These are phyloP conservation scores for Amia ocellicauda DNA, from an alignment of 2,113 vertebrate species.

Conservation along the genomic window DNA sequence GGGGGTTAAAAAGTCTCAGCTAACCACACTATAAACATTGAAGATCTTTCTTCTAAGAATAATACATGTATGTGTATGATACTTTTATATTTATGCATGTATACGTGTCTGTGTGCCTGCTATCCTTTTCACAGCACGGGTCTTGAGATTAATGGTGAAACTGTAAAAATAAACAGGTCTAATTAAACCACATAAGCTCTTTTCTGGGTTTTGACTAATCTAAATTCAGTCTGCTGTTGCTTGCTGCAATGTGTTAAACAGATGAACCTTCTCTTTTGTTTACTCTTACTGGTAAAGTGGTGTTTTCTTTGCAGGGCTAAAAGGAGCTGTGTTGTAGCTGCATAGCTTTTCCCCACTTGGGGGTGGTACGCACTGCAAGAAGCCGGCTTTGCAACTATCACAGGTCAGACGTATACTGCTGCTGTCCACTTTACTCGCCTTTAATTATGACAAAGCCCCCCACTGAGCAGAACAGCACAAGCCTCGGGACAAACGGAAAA, in stretches of 20 bases:
- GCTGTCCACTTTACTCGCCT: conserved; percentile 66
- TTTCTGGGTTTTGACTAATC: background rate
- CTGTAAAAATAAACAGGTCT: too few relatives aligned
- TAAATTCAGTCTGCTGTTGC: background rate
- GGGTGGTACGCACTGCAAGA: conserved; percentile 91
- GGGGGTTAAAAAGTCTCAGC: too few relatives aligned
- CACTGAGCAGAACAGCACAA: conserved; percentile 57
- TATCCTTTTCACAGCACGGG: too few relatives aligned
- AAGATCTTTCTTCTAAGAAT: too few relatives aligned
- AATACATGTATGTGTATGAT: too few relatives aligned
- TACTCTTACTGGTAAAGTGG: conserved; percentile 27
- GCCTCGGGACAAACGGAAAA: conserved; percentile 32
- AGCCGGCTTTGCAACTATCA: conserved; percentile 56
- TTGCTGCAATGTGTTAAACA: conserved; percentile 9
- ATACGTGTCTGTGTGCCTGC: too few relatives aligned
- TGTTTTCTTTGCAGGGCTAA: conserved; percentile 45
- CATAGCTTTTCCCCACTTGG: conserved; percentile 92
- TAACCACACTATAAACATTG: too few relatives aligned
- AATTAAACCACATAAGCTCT: too few relatives aligned
- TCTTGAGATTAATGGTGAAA: too few relatives aligned
- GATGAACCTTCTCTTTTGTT: conserved; percentile 22
- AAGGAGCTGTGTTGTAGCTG: conserved; percentile 73
- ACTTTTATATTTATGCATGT: too few relatives aligned
- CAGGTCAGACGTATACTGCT: conserved; percentile 66
- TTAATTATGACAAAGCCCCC: conserved; percentile 78